Evolutionary conservation across 2,888 invertebrate species (phyloP), one percentile per base, ranked within the genome.

Genomic region (Mimas tiliae): DNA sequence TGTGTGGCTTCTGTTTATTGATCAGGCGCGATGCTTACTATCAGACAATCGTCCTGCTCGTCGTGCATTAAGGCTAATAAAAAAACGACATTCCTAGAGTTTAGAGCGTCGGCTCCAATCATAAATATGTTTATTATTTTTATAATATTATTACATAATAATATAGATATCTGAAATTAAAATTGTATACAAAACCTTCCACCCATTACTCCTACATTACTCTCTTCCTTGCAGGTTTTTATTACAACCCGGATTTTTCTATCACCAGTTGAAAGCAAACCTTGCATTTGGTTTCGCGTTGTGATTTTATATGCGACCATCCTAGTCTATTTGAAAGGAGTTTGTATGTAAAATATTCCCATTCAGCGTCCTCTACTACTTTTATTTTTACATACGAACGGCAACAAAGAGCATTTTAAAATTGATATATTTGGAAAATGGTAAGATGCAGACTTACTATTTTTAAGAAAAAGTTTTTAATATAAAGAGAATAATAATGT

Each of bases 261-360:
- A 38, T 42, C 58, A 58, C 58, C n/a, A 58, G 34, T 55, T 42
- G 42, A 58, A 58, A 58, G 58, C 42, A 58, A 42, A 38, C 38
- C 12, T 11, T 19, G 12, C 58, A 19, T 42, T 58, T 58, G 58
- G 19, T 58, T 42, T 58, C 58, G 42, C 58, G 42, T 42, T 58
- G 58, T 58, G 58, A 58, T 58, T 58, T 58, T 58, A 58, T 58
- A 58, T 58, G 58, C 42, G 58, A 16, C 58, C 42, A 58, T 58
- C 58, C 12, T 42, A 42, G 58, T 58, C 38, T 11, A 42, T 58
- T 58, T 42, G 42, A 58, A 58, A 58, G 58, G 58, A 38, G 58
- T 58, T 58, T 58, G 42, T 58, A 58, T 58, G 58, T 58, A 58
- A 58, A 58, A 58, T 58, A 42, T 58, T 42, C 58, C 58, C 19